Conservation (phyloP, 2,888 invertebrate species). For the Chymomyza caudatula region DNA sequence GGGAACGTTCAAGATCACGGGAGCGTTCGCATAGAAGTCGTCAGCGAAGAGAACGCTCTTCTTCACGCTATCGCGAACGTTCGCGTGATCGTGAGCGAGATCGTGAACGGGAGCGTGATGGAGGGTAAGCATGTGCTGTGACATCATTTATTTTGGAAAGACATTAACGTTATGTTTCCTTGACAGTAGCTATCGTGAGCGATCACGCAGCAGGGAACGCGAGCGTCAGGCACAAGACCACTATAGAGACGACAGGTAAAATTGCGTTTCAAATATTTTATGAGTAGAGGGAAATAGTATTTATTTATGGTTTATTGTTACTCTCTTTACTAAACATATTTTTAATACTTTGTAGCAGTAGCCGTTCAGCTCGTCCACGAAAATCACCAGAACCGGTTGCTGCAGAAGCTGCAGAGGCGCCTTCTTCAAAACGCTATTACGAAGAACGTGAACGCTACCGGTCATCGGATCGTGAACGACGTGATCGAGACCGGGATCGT, state of each 20-base stretch:
- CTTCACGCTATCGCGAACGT: constrained; percentile 84
- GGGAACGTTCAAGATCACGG: constrained; percentile 81
- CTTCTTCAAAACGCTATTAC: constrained; percentile 83
- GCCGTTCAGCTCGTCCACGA: constrained; percentile 79
- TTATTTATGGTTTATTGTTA: no score
- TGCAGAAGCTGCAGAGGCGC: constrained; percentile 76
- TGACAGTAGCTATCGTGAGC: constrained; percentile 78
- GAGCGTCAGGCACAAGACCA: constrained; percentile 76
- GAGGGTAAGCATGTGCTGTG: constrained; percentile 79
- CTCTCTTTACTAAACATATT: no score
- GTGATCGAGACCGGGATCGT: constrained; percentile 83
- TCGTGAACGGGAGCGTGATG: constrained; percentile 76
- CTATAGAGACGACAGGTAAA: constrained; percentile 77
- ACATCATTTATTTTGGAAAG: not conserved
- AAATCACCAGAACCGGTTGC: constrained; percentile 80
- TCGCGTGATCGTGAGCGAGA: constrained; percentile 85
- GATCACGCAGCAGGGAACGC: constrained; percentile 89
- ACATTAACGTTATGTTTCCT: not conserved
- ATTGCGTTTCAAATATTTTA: no score
- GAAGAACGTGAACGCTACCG: constrained; percentile 93
- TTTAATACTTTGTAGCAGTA: constrained; percentile 51
- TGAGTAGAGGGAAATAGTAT: no score
- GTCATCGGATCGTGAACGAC: constrained; percentile 83
- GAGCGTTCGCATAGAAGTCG: constrained; percentile 79
- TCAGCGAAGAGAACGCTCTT: constrained; percentile 78